phyloP scores from a whole-genome alignment of 2,888 invertebrate species.

The Escarpia spicata region DNA sequence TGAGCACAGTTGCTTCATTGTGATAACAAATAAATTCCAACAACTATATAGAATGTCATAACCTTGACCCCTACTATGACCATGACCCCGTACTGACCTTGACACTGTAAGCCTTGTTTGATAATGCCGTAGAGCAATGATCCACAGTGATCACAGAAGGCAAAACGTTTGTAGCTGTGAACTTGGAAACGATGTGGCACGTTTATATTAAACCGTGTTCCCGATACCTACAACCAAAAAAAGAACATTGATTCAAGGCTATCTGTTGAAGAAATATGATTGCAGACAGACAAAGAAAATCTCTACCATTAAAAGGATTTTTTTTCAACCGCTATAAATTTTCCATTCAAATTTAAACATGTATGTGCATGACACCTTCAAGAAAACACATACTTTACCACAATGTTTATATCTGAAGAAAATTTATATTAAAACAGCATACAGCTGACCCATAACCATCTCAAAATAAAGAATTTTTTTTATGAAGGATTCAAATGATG shows the following conservation, averaged over 20 bases:
- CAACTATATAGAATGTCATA: background rate
- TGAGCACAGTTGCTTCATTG: background rate
- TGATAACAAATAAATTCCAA: background rate
- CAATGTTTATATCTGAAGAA: too few species aligned
- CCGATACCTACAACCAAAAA: conserved; percentile 36
- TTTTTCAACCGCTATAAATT: background rate
- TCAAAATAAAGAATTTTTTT: too few species aligned
- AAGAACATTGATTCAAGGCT: background rate
- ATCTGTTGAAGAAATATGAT: too few species aligned
- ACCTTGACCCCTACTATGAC: background rate
- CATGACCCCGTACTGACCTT: conserved; percentile 38
- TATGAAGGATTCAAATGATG: too few species aligned
- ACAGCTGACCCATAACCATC: background rate
- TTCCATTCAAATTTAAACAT: background rate
- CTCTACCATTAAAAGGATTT: too few species aligned
- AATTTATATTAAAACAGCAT: background rate
- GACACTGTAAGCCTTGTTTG: conserved; percentile 46
- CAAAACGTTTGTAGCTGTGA: conserved; percentile 96
- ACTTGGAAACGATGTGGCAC: conserved; percentile 92
- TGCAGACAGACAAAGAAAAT: too few species aligned
- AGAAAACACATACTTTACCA: background rate
- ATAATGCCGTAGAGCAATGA: conserved; percentile 45
- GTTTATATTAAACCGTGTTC: conserved; percentile 91
- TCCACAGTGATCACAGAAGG: conserved; percentile 97
- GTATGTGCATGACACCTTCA: background rate